Base-by-base conservation (phyloP, 2,888 invertebrate species). In the Melanostoma mellinum region DNA sequence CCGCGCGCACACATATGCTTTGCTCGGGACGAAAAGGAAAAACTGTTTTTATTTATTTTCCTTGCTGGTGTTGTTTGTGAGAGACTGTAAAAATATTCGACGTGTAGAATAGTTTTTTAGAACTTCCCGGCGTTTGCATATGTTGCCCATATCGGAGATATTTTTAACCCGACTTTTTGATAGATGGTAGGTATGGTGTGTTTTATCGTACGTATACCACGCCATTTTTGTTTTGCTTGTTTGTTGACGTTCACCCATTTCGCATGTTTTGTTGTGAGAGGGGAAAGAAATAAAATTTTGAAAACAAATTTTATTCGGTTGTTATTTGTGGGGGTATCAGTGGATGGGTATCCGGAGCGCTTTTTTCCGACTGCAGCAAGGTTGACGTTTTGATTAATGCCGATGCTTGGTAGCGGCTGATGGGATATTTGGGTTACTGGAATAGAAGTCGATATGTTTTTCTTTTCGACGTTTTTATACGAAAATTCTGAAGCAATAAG, bases 371-470 rank as follows among this genome's bases (percentile, higher is more conserved):
- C 44, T 74, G 40, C 40, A 38, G 71, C 40, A 58, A 78, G 55
- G 73, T 68, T 84, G 78, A 84, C 78, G 60, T 78, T 84, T 84
- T 84, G 84, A 84, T 84, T 75, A 84, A 84, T 71, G 78, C 55
- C 74, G 74, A 55, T 74, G 77, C 74, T 77, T 53, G 72, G 76
- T 71, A 73, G 6, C 58, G 77, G 63, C 73, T 82, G 82, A 82
- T 77, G 65, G 69, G 82, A 74, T 77, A 77, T 82, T 74, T 77
- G 58, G 82, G 82, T 77, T 82, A 82, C 63, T 77, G 73, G 82
- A 77, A 73, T 82, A 76, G 38, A 1, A 50, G 36, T 42, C 3
- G 36, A 8, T 42, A 42, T 42, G 3, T 8, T 61, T 36, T 50
- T 63, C 20, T 20, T 20, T 20, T 20, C 20, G 20, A 20, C 20